Evolutionary conservation across 2,888 invertebrate genomes (phyloP), one percentile per base, ranked within the genome.

Genomic region (Masnerella sp.): DNA sequence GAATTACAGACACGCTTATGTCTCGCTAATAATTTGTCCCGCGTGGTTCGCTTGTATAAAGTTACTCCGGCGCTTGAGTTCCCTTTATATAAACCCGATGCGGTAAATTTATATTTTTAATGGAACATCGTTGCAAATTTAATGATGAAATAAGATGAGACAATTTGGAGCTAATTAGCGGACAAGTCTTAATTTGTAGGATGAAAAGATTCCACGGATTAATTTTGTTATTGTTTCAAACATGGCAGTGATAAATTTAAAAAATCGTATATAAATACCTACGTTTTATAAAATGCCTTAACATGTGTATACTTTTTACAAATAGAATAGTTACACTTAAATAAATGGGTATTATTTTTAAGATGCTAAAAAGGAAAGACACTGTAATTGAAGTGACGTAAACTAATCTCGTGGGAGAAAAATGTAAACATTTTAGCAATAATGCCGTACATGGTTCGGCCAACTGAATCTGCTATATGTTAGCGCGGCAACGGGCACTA

Each of bases 401-500:
- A n/a, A n/a, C n/a, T n/a, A n/a, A n/a, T n/a, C n/a, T n/a, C n/a
- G n/a, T n/a, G n/a, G n/a, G n/a, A 62, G 38, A 47, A 65, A 65
- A 65, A 47, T 54, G 38, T 65, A 65, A 38, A 65, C 28, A 56
- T 56, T 65, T 65, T 47, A 32, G 71, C 38, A 58, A 52, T 51
- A 62, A 62, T 38, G 30, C 32, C 34, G 42, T 43, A 34, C 49
- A 25, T 25, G 36, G 20, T 32, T 34, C 25, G 42, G 34, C 49
- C 47, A 30, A 49, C 58, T 62, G 56, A 58, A 62, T 75, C 45
- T 40, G 12, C 65, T 36, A 65, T 76, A 59, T 49, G 36, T 65
- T 67, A 40, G 47, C 28, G 45, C 15, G 11, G 34, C 54, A 69
- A 64, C 68, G 43, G 58, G 74, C 64, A 78, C 78, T 81, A 80